Percentiles rank a stretch among this genome's conserved stretches.
phyloP scores from a whole-genome alignment of 2,888 invertebrate species.

The Nomada flava region DNA sequence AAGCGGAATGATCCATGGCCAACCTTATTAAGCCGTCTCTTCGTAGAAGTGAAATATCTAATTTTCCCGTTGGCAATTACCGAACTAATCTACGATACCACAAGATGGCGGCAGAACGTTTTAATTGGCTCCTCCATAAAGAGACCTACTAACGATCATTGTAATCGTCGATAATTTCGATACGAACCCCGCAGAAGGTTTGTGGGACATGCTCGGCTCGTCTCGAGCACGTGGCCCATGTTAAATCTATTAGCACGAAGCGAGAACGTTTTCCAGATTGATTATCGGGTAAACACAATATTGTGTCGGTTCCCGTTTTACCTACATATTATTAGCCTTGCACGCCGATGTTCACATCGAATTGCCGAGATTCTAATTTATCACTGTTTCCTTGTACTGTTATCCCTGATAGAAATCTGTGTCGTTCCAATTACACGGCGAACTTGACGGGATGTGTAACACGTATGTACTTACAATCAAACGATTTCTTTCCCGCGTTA shows the following conservation, averaged over 20 bases:
- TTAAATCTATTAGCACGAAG: slow-evolving; percentile 61
- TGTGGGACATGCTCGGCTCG: slow-evolving; percentile 40
- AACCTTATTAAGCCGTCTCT: not conserved
- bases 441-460: too few species aligned
- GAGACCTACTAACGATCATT: slow-evolving; percentile 10
- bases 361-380: slow-evolving; percentile 12
- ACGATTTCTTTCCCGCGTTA: too few species aligned
- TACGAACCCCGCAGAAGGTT: slow-evolving; percentile 25
- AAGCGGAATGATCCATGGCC: not conserved
- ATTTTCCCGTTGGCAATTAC: not conserved
- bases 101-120: not conserved
- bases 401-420: not conserved
- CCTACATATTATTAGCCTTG: slow-evolving; percentile 43
- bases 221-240: slow-evolving; percentile 53
- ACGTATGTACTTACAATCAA: too few species aligned
- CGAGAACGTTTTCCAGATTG: slow-evolving; percentile 66
- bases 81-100: not conserved
- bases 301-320: slow-evolving; percentile 75
- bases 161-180: slow-evolving; percentile 24
- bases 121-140: not conserved
- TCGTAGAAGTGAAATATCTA: not conserved
- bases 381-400: slow-evolving; percentile 15
- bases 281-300: slow-evolving; percentile 74
- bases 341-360: slow-evolving; percentile 4
- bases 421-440: slow-evolving; percentile 15